Conservation (phyloP, 2,888 invertebrate genomes). For the Eugnorisma glareosa region DNA sequence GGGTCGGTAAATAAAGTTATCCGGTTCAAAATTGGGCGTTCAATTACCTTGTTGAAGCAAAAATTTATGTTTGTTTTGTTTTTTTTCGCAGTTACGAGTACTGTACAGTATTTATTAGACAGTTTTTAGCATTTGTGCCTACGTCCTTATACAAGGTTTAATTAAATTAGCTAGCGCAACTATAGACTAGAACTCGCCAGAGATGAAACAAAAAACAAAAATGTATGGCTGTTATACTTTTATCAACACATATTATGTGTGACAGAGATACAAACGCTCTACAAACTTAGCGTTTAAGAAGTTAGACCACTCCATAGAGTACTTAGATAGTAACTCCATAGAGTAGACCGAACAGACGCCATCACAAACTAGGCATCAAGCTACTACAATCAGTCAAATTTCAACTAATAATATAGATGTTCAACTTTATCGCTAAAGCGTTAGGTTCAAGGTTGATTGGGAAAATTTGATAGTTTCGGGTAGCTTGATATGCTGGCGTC, state of each 20-base stretch:
- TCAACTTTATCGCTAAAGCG: no score
- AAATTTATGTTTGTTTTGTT: conserved; percentile 2
- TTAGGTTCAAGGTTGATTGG: no score
- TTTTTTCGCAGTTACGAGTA: not conserved
- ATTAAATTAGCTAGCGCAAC: not conserved
- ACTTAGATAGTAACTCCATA: no score
- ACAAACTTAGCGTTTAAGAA: no score
- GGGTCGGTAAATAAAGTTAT: conserved; percentile 17
- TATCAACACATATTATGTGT: not conserved
- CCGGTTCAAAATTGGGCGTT: conserved; percentile 30
- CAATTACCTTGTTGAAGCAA: conserved; percentile 25
- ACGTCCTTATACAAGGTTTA: not conserved
- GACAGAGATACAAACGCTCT: not conserved
- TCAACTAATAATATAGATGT: no score
- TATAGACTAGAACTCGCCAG: not conserved
- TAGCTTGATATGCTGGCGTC: no score
- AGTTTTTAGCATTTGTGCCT: not conserved
- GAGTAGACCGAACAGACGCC: no score
- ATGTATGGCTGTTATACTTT: not conserved
- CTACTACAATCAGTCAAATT: no score
- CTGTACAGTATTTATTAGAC: not conserved
- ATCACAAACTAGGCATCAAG: no score
- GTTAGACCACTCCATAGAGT: no score
- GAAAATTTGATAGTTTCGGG: no score
- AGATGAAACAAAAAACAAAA: not conserved